phyloP scores from a whole-genome alignment of 2,797 vertebrate species.

The Coreius guichenoti region DNA sequence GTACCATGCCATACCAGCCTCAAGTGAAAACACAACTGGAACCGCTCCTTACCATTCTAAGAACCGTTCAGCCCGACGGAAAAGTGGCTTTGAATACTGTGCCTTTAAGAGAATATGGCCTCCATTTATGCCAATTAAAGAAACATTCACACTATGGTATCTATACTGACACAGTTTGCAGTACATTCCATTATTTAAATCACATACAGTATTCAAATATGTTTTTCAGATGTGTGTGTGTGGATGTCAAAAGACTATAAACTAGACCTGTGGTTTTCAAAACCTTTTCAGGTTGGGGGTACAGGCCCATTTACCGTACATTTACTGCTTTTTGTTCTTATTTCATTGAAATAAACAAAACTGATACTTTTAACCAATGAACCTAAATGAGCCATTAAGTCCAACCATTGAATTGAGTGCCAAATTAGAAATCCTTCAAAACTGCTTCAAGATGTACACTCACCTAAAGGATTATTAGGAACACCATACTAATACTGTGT shows the following conservation, averaged over 20 bases:
- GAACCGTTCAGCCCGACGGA: too few relatives aligned
- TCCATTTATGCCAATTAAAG: not conserved
- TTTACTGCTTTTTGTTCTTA: not conserved
- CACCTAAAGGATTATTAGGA: too few relatives aligned
- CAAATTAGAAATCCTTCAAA: not conserved
- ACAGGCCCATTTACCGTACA: too few relatives aligned
- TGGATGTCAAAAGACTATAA: not conserved
- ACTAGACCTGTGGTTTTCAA: not conserved
- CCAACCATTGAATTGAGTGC: not conserved
- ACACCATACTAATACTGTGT: too few relatives aligned
- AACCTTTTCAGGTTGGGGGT: not conserved
- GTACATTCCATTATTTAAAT: not conserved
- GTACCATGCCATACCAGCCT: too few relatives aligned
- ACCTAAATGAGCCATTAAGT: not conserved
- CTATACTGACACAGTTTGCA: not conserved
- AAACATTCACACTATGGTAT: not conserved
- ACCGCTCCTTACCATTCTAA: too few relatives aligned
- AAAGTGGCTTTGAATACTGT: not conserved
- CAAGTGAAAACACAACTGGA: too few relatives aligned
- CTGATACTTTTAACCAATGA: not conserved
- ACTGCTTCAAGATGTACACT: not conserved
- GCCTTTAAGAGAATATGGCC: not conserved
- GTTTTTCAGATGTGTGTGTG: not conserved
- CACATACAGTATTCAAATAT: not conserved
- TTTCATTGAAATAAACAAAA: not conserved